phyloP scores from a whole-genome alignment of 2,888 invertebrate species.

The Uropetala carovei region DNA sequence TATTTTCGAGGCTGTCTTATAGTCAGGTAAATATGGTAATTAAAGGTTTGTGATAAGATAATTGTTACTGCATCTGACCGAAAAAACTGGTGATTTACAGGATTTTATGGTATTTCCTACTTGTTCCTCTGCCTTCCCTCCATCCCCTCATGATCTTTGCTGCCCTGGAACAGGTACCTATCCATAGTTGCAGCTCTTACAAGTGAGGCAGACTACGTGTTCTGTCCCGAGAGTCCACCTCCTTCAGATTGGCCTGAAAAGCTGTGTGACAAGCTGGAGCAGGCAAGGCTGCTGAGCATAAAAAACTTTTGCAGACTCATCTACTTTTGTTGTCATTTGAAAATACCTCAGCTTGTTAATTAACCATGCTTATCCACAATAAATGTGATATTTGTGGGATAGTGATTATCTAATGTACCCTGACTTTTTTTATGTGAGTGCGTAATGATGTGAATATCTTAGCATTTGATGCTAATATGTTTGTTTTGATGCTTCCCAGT shows the following conservation, averaged over 20 bases:
- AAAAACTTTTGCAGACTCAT: conserved; percentile 11
- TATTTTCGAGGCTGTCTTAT: not conserved
- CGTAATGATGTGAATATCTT: not conserved
- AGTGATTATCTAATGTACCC: conserved; percentile 38
- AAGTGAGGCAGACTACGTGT: conserved; percentile 99
- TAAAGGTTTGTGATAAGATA: too few species aligned
- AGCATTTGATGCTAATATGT: not conserved
- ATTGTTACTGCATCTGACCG: too few species aligned
- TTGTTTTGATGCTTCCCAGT: not conserved
- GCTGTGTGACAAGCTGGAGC: conserved; percentile 95
- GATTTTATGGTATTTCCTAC: not conserved
- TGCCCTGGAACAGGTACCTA: conserved; percentile 86
- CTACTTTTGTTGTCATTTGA: not conserved
- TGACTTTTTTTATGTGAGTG: conserved; percentile 5
- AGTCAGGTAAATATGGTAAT: too few species aligned
- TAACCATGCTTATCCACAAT: conserved; percentile 43
- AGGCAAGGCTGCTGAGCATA: conserved; percentile 80
- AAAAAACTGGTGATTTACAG: not conserved
- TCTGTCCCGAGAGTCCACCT: conserved; percentile 98
- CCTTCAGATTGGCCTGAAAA: conserved; percentile 94
- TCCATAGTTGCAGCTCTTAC: conserved; percentile 97
- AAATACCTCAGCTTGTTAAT: not conserved
- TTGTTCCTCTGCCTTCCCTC: conserved; percentile 5
- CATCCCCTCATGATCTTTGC: not conserved
- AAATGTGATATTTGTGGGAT: not conserved